These are phyloP conservation scores for Thumatha senex DNA, from an alignment of 2,888 invertebrate genomes.

Conservation along the genomic window DNA sequence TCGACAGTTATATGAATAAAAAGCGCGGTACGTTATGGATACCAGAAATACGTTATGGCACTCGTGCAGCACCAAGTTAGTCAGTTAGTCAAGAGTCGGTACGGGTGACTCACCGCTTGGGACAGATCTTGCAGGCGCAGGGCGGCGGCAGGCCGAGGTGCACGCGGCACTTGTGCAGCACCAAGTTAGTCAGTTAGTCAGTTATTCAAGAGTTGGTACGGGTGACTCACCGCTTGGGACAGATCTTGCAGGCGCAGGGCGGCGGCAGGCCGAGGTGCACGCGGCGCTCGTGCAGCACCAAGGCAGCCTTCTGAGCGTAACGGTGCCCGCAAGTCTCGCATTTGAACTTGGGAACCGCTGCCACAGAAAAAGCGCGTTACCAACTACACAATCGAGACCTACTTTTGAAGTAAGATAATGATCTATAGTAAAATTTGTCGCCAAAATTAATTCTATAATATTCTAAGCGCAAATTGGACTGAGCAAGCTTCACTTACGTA, in stretches of 20 bases:
- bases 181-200: too few species aligned
- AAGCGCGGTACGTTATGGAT: too few species aligned
- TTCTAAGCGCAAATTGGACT: too few species aligned
- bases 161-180: slow-evolving; percentile 51
- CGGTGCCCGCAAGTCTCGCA: slow-evolving; percentile 58
- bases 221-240: slow-evolving; percentile 58
- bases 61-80: slow-evolving; percentile 55
- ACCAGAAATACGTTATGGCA: too few species aligned
- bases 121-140: slow-evolving; percentile 63
- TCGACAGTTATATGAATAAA: too few species aligned
- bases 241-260: slow-evolving; percentile 63
- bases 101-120: slow-evolving; percentile 54
- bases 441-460: too few species aligned
- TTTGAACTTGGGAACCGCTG: slow-evolving; percentile 52
- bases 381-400: too few species aligned
- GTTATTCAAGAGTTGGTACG: too few species aligned
- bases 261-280: slow-evolving; percentile 61
- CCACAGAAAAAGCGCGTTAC: too few species aligned
- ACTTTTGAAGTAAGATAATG: too few species aligned
- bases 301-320: slow-evolving; percentile 58
- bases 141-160: slow-evolving; percentile 65
- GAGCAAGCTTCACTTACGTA: slow-evolving; percentile 49
- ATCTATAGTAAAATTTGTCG: too few species aligned
- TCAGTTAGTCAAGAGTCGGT: too few species aligned
- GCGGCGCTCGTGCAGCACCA: slow-evolving; percentile 54